Evolutionary conservation across 2,888 invertebrate genomes (phyloP).

Genomic region (Deroplatys truncata): DNA sequence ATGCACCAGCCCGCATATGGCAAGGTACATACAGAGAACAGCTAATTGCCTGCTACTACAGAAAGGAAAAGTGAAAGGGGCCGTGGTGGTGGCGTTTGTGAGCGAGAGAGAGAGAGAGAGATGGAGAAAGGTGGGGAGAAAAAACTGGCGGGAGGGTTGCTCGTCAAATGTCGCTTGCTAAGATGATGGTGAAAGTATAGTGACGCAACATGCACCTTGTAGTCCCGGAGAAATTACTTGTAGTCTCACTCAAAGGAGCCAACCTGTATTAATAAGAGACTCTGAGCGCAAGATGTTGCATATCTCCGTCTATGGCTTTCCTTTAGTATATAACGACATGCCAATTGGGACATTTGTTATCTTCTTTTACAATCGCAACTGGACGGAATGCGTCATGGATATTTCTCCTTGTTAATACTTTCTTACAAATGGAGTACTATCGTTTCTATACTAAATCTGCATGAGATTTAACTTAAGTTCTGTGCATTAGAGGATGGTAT

Average conservation of each 20-base stretch:
- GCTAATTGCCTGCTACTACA: conserved; percentile 7
- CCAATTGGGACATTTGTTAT: background rate
- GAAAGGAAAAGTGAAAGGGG: conserved; percentile 5
- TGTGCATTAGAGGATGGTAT: no score
- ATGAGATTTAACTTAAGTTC: no score
- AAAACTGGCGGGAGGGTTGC: background rate
- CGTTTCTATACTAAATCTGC: no score
- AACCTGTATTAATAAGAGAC: background rate
- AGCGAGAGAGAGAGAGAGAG: background rate
- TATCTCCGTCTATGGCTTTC: background rate
- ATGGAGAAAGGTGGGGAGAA: background rate
- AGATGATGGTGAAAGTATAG: background rate
- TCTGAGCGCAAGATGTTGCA: background rate
- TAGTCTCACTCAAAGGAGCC: background rate
- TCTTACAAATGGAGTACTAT: no score
- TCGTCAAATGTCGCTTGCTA: background rate
- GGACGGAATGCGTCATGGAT: background rate
- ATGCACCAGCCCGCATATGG: background rate
- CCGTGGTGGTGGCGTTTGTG: background rate
- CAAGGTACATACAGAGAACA: background rate
- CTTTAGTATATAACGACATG: background rate
- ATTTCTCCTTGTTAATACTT: no score
- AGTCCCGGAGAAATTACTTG: background rate
- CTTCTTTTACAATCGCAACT: background rate
- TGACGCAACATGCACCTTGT: background rate